phyloP scores from a whole-genome alignment of 2,888 invertebrate species.

The Plebejus anna region DNA sequence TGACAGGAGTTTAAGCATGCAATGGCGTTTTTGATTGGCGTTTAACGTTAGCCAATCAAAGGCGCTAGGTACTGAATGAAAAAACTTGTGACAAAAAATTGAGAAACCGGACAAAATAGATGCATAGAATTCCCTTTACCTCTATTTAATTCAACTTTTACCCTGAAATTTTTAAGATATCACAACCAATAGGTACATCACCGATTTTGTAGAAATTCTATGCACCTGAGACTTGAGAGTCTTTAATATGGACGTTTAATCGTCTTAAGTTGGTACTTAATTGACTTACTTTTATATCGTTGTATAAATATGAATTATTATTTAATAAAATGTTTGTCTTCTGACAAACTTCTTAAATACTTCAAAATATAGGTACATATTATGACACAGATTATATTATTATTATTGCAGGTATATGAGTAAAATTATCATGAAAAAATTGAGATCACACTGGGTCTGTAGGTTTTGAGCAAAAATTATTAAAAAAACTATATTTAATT shows the following conservation, averaged over 20 bases:
- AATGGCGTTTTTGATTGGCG: not conserved
- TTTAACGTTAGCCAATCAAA: not conserved
- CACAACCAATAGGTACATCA: constrained; percentile 28
- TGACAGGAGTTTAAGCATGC: not conserved
- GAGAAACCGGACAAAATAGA: not conserved
- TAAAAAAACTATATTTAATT: not conserved
- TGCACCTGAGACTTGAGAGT: not conserved
- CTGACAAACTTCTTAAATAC: not conserved
- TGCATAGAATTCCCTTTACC: not conserved
- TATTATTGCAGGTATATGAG: not conserved
- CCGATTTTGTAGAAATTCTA: constrained; percentile 16
- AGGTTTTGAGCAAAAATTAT: not conserved
- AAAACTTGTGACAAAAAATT: not conserved
- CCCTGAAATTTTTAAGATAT: constrained; percentile 12
- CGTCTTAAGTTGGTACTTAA: not conserved
- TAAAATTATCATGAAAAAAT: not conserved
- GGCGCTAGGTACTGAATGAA: not conserved
- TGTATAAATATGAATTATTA: not conserved
- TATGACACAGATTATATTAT: constrained; percentile 26
- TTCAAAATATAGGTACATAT: constrained; percentile 17
- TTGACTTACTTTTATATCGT: not conserved
- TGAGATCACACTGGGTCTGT: constrained; percentile 1
- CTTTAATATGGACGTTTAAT: not conserved
- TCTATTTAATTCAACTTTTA: constrained; percentile 3
- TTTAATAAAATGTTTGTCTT: not conserved